Conservation (phyloP, 2,113 vertebrate genomes). For the Clarias macrocephalus region DNA sequence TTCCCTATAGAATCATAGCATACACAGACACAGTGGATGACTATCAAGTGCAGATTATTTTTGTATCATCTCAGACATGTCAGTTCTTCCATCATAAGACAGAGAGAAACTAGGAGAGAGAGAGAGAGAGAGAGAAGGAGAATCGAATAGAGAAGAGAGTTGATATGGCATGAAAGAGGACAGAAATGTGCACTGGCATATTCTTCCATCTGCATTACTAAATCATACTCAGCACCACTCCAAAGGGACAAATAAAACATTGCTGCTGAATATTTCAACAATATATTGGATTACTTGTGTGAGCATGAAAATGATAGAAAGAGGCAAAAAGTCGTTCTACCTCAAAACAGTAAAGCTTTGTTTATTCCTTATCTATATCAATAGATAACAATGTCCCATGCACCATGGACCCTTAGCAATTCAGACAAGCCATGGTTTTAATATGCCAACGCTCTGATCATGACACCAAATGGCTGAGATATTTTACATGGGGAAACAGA, state of each 20-base stretch:
- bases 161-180: conserved; percentile 36
- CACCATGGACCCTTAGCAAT: not conserved
- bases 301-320: conserved; percentile 67
- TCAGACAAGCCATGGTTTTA: not conserved
- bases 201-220: conserved; percentile 77
- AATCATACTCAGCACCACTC: conserved; percentile 72
- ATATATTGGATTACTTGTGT: conserved; percentile 73
- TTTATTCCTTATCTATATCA: conserved; percentile 16
- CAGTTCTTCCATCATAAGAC: conserved; percentile 70
- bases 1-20: conserved; percentile 43
- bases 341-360: conserved; percentile 27
- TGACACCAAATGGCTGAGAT: not conserved
- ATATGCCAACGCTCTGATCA: not conserved
- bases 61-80: conserved; percentile 67
- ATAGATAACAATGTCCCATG: too few relatives aligned
- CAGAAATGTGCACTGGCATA: conserved; percentile 68
- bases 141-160: conserved; percentile 53
- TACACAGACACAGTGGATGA: conserved; percentile 39
- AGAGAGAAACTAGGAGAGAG: conserved; percentile 46
- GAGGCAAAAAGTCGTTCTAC: conserved; percentile 35
- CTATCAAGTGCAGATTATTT: conserved; percentile 57
- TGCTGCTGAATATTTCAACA: conserved; percentile 77
- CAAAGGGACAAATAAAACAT: conserved; percentile 62
- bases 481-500: conserved; percentile 11
- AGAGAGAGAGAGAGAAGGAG: conserved; percentile 46